Evolutionary conservation across 2,113 vertebrate species (phyloP).

Genomic region (Psilopsiagon aurifrons): DNA sequence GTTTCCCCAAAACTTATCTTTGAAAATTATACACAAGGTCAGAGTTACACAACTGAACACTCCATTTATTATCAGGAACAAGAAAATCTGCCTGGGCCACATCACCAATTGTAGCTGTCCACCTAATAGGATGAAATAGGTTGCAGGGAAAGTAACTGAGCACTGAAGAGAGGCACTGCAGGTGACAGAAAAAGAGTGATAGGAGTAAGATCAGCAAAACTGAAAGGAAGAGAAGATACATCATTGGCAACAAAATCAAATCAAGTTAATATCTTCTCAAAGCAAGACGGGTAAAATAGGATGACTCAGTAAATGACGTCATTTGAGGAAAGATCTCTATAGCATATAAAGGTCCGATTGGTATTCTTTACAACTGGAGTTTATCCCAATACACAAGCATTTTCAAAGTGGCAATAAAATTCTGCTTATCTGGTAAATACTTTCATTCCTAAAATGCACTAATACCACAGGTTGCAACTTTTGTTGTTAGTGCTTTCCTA

Average conservation of each 20-base stretch:
- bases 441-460: not conserved
- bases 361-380: not conserved
- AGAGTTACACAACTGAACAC: conserved; percentile 38
- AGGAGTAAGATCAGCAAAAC: conserved; percentile 57
- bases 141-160: not conserved
- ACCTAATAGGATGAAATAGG: conserved; percentile 25
- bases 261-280: conserved; percentile 50
- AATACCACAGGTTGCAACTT: not conserved
- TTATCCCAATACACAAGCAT: not conserved
- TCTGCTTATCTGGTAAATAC: not conserved
- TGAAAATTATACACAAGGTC: conserved; percentile 66
- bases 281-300: not conserved
- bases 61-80: conserved; percentile 57
- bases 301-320: conserved; percentile 10
- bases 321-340: not conserved
- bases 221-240: conserved; percentile 15
- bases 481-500: not conserved
- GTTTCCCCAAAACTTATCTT: conserved; percentile 54
- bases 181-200: conserved; percentile 48
- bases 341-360: not conserved
- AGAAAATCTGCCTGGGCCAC: conserved; percentile 44
- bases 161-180: not conserved
- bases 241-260: conserved; percentile 49
- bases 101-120: conserved; percentile 29
- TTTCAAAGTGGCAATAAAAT: not conserved